Evolutionary conservation across 1,140 invertebrate species (phyloP), one percentile per base, ranked within the genome.

Genomic region (Theocolax elegans): DNA sequence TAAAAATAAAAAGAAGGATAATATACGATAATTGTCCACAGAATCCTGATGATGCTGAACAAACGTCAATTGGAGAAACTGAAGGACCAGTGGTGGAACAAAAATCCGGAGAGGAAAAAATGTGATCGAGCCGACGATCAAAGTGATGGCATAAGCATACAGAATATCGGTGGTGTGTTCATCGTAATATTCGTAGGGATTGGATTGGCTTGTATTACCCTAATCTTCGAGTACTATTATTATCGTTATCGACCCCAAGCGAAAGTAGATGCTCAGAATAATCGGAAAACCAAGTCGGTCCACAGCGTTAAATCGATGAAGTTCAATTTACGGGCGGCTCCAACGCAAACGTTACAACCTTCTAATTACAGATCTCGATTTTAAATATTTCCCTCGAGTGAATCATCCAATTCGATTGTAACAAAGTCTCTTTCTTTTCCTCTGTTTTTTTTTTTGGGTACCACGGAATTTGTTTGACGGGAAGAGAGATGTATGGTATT

Each of bases 91-190:
- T 99, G 97, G 96, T 99, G 97, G 97, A 94, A 92, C 72, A 90
- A 93, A 65, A 97, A 98, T 79, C 89, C 91, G 0, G 87, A 90
- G 1, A 90, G 89, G 42, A 90, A 91, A 75, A 87, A 90, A 25
- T 99, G 97, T 81, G 93, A 96, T 44, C 93, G 94, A 76, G 89
- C 92, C 48, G 94, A 97, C 65, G 93, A 97, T 80, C 94, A 98
- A 82, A 95, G 93, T 15, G 96, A 97, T 76, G 97, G 97, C 40
- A 99, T 99, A 77, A 97, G 95, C 67, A 98, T 99, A 72, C 91
- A 97, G 74, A 99, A 99, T 81, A 99, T 99, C 71, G 96, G 97
- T 44, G 97, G 97, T 0, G 97, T 99, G 0, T 99, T 99, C 79
- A 96, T 99, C 49, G 94, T 97, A 0, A 97, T 98, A 72, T 95